Percentiles rank a stretch among this genome's conserved stretches.
These are phyloP conservation scores for Pseudomugil gertrudae DNA, from an alignment of 2,797 vertebrate species.

Conservation along the genomic window DNA sequence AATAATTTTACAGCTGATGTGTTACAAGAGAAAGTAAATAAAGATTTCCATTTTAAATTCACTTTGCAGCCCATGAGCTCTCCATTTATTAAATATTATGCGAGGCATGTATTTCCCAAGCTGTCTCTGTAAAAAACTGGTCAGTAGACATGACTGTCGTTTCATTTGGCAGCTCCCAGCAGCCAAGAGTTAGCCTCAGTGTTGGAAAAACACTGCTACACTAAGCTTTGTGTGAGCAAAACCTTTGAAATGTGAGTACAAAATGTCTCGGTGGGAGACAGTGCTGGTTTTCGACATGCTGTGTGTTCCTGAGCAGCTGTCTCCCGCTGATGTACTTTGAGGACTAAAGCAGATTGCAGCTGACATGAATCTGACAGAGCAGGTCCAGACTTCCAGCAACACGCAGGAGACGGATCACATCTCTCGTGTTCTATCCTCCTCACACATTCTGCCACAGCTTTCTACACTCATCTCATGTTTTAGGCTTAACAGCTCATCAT, in stretches of 20 bases:
- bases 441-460: constrained; percentile 15
- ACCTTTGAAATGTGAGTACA: constrained; percentile 20
- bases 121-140: constrained; percentile 32
- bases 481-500: constrained; percentile 4
- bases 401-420: constrained; percentile 29
- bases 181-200: constrained; percentile 12
- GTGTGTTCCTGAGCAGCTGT: constrained; percentile 35
- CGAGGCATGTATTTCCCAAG: constrained; percentile 33
- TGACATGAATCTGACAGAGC: constrained; percentile 55
- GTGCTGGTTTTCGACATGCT: constrained; percentile 19
- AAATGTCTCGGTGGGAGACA: constrained; percentile 11
- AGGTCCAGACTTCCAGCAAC: constrained; percentile 36
- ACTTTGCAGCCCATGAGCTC: background rate
- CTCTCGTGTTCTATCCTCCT: constrained; percentile 14
- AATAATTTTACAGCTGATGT: background rate
- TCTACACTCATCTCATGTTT: constrained; percentile 18
- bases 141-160: constrained; percentile 50
- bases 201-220: constrained; percentile 14
- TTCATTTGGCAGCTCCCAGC: constrained; percentile 42
- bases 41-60: background rate
- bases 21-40: background rate
- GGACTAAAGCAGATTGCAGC: constrained; percentile 45
- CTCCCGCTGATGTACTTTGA: constrained; percentile 35
- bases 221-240: constrained; percentile 1
- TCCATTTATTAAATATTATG: constrained; percentile 12